Conservation (phyloP, 2,888 invertebrate species). For the Netelia melanura region DNA sequence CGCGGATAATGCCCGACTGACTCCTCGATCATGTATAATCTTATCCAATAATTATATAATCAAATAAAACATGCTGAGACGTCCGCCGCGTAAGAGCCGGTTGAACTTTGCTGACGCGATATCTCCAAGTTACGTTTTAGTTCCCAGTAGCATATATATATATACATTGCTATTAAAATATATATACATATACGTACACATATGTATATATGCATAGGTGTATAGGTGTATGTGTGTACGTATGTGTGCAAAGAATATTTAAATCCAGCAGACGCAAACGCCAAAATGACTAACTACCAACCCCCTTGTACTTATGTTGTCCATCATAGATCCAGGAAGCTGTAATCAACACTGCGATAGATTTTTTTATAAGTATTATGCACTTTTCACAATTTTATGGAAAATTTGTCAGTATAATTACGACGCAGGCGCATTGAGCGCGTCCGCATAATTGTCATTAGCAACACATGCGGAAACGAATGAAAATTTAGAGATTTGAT, state of each 20-base stretch:
- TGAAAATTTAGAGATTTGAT: no score
- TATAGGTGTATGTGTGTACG: not conserved
- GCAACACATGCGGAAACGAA: no score
- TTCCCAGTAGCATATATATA: not conserved
- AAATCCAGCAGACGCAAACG: slow-evolving; percentile 36
- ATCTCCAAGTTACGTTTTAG: slow-evolving; percentile 63
- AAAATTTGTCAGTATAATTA: not conserved
- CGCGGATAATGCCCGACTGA: slow-evolving; percentile 64
- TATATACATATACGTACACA: not conserved
- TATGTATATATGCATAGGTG: slow-evolving; percentile 1
- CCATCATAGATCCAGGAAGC: slow-evolving; percentile 29
- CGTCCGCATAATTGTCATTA: no score
- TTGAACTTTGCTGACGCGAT: slow-evolving; percentile 68
- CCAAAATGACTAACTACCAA: slow-evolving; percentile 2
- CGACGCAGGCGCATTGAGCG: not conserved
- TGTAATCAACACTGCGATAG: not conserved
- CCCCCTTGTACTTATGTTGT: slow-evolving; percentile 5
- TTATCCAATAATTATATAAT: slow-evolving; percentile 76
- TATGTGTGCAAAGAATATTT: slow-evolving; percentile 5
- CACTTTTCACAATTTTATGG: not conserved
- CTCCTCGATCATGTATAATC: slow-evolving; percentile 61
- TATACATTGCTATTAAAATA: slow-evolving; percentile 6
- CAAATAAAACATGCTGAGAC: slow-evolving; percentile 72
- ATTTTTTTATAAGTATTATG: not conserved
- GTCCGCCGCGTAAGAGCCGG: slow-evolving; percentile 66